These are phyloP conservation scores for Cecidostiba fungosa DNA, from an alignment of 2,888 invertebrate species.

Conservation along the genomic window DNA sequence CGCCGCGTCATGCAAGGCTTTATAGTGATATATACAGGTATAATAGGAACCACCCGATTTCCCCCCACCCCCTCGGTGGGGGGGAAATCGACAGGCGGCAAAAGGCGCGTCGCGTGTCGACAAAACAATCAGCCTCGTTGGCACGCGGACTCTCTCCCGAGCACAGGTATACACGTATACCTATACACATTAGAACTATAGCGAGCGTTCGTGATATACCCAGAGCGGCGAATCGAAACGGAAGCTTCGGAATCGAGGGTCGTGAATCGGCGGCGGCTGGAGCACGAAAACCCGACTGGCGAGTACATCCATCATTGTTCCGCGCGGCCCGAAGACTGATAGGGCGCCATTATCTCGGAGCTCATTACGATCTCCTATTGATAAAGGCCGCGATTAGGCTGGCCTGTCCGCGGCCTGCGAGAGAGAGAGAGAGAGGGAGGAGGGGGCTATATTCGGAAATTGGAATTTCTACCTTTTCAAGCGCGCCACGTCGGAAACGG, in stretches of 20 bases:
- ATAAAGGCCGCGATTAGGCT: conserved; percentile 77
- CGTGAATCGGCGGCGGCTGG: conserved; percentile 41
- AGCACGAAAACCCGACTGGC: conserved; percentile 59
- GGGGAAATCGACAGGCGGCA: conserved; percentile 63
- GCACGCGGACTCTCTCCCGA: conserved; percentile 33
- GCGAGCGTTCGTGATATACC: neutral
- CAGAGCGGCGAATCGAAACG: conserved; percentile 9
- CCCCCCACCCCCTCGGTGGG: too few relatives aligned
- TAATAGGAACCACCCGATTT: neutral
- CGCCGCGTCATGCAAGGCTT: conserved; percentile 56
- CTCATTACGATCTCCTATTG: conserved; percentile 80
- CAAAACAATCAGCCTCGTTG: conserved; percentile 63
- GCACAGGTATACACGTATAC: neutral
- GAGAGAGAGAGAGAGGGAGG: conserved; percentile 68
- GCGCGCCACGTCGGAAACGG: conserved; percentile 71
- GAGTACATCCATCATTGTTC: conserved; percentile 79
- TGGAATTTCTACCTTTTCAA: conserved; percentile 76
- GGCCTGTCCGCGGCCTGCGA: conserved; percentile 12
- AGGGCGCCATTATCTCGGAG: conserved; percentile 78
- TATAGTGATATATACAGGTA: neutral
- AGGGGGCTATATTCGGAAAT: conserved; percentile 75
- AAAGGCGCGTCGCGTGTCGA: conserved; percentile 64
- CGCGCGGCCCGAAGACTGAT: conserved; percentile 76
- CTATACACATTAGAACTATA: neutral
- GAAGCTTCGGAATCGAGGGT: conserved; percentile 39